A percentile compares a stretch with the other conserved stretches of the same genome.
These are phyloP conservation scores for Ooceraea biroi DNA, from an alignment of 1,140 invertebrate species.

Conservation along the genomic window DNA sequence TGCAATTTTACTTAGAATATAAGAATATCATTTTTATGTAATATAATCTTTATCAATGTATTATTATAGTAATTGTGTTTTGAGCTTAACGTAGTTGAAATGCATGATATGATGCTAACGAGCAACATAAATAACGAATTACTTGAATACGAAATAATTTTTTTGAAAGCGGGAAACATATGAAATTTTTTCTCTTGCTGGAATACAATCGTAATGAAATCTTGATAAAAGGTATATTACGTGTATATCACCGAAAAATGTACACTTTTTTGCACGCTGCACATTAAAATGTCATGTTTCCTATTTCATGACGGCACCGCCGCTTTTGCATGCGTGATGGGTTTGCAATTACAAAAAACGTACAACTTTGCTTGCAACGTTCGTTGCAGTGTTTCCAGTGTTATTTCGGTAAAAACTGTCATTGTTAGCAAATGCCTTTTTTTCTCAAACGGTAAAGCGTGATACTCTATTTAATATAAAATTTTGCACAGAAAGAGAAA, in stretches of 20 bases:
- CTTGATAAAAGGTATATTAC: conserved; percentile 8
- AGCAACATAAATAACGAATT: neutral
- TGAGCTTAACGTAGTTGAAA: neutral
- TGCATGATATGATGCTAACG: neutral
- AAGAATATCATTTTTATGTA: neutral
- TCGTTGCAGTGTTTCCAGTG: neutral
- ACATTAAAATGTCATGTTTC: conserved; percentile 42
- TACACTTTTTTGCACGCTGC: neutral
- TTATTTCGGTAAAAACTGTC: conserved; percentile 19
- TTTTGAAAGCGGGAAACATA: neutral
- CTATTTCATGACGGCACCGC: neutral
- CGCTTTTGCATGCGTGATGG: neutral
- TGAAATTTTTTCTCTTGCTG: neutral
- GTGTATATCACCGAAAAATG: neutral
- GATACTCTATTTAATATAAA: neutral
- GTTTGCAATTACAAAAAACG: conserved; percentile 15
- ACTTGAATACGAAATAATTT: conserved; percentile 9
- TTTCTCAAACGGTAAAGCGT: neutral
- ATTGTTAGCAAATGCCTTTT: neutral
- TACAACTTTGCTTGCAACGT: conserved; percentile 27
- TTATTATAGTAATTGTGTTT: neutral
- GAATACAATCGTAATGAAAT: conserved; percentile 16
- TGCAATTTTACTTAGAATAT: neutral
- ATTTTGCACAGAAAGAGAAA: neutral
- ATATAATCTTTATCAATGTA: neutral